Evolutionary conservation across 2,888 invertebrate genomes (phyloP), one percentile per base, ranked within the genome.

Genomic region (Pelosia muscerda): DNA sequence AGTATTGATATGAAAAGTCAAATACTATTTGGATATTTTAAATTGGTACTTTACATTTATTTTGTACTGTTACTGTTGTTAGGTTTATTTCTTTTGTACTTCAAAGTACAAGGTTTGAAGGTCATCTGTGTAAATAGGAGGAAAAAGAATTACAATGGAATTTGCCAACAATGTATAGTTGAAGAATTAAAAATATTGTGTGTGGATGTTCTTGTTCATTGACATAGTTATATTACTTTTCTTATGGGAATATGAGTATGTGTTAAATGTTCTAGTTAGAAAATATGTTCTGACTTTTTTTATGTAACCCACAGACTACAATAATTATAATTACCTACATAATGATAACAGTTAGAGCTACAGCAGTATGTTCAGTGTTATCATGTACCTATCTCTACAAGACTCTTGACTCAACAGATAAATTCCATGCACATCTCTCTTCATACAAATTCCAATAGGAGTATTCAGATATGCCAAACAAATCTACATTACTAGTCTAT

Each of bases 101-200:
- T 72, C 56, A 56, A 53, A 42, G 11, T 26, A 54, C 22, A 38
- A 56, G 25, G 26, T 66, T 58, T 69, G 49, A 69, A 66, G 59
- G 65, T 66, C 63, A 58, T 77, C 75, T 73, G 61, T 71, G 78
- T 60, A 64, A 79, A 75, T 72, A 62, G 53, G 64, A 69, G 70
- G 58, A 68, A 72, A 76, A 70, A 34, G 53, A 19, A 60, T n/a
- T 59, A 74, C 66, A 77, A 77, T 74, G 54, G 63, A 66, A 56
- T 55, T 67, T 70, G 54, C 22, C 54, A 63, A 56, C 59, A 53
- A 19, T 9, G 8, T 15, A n/a, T 31, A n/a, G 49, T 13, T 49
- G 61, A 49, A 66, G 22, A n/a, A 38, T 23, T 55, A 15, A 9
- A 19, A 56, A 26, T 38, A 42, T 25, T 56, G 15, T 19, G 26